phyloP scores from a whole-genome alignment of 2,797 vertebrate species.

The Hephaestus fuliginosus region DNA sequence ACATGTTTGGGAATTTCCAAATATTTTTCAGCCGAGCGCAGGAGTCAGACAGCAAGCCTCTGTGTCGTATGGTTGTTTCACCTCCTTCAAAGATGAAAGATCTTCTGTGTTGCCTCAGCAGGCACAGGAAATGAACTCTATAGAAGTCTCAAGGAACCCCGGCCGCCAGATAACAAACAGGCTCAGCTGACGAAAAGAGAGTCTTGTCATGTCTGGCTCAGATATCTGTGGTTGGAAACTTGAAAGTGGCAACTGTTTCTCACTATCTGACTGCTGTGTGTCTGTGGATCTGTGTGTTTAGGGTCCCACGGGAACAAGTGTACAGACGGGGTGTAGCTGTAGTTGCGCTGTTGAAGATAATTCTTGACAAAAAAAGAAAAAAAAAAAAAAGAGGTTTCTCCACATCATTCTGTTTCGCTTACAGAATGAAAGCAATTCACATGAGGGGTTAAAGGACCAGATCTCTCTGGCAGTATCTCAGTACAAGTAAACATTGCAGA shows the following conservation, averaged over 20 bases:
- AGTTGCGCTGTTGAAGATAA: conserved; percentile 63
- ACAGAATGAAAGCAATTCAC: conserved; percentile 67
- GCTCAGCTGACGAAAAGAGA: conserved; percentile 75
- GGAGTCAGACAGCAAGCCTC: conserved; percentile 37
- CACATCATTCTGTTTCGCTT: conserved; percentile 64
- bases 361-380: conserved; percentile 23
- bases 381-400: conserved; percentile 22
- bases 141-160: conserved; percentile 72
- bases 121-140: conserved; percentile 78
- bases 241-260: conserved; percentile 78
- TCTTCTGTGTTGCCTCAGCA: conserved; percentile 71
- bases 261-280: conserved; percentile 60
- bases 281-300: conserved; percentile 62
- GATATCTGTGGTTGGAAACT: conserved; percentile 73
- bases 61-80: conserved; percentile 61
- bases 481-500: conserved; percentile 67
- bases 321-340: conserved; percentile 57
- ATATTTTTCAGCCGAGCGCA: conserved; percentile 36
- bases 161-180: conserved; percentile 73
- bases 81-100: conserved; percentile 77
- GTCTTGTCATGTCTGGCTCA: conserved; percentile 75
- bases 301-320: conserved; percentile 54
- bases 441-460: conserved; percentile 62
- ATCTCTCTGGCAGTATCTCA: conserved; percentile 54
- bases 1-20: conserved; percentile 42